phyloP scores from a whole-genome alignment of 1,140 invertebrate species.

The Parapsyche elsis region DNA sequence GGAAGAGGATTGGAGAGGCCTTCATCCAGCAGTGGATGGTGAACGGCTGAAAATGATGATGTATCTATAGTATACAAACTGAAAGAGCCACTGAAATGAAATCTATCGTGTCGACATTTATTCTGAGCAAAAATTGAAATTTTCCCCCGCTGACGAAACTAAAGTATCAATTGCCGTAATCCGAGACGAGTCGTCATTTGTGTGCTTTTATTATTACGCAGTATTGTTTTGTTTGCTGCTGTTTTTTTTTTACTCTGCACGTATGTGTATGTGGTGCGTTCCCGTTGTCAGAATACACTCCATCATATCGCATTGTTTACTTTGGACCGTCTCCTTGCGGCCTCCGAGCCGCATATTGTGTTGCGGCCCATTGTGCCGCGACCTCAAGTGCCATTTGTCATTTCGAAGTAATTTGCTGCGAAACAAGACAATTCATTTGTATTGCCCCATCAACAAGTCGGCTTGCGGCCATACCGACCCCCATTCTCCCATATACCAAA shows the following conservation, averaged over 20 bases:
- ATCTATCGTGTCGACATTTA: too few species aligned
- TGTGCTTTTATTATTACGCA: not conserved
- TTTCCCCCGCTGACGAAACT: too few species aligned
- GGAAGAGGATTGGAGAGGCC: too few species aligned
- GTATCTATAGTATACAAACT: too few species aligned
- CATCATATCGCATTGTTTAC: conserved; percentile 30
- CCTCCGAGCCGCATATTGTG: conserved; percentile 35
- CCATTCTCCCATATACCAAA: too few species aligned
- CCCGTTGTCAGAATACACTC: not conserved
- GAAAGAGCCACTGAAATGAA: too few species aligned
- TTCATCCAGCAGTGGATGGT: too few species aligned
- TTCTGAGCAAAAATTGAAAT: too few species aligned
- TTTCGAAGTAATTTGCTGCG: conserved; percentile 55
- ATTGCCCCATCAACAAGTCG: conserved; percentile 53
- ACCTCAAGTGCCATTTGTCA: conserved; percentile 55
- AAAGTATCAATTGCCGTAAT: not conserved
- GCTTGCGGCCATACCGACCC: not conserved
- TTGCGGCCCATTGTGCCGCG: conserved; percentile 46
- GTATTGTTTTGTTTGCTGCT: not conserved
- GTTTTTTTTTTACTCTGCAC: not conserved
- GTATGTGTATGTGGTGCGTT: not conserved
- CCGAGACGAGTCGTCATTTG: not conserved
- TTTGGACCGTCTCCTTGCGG: conserved; percentile 1
- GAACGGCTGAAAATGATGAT: too few species aligned
- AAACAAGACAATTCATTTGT: conserved; percentile 56